A percentile compares a stretch with the other conserved stretches of the same genome.
Conservation (phyloP, 2,113 vertebrate species). For the Raja brachyura region DNA sequence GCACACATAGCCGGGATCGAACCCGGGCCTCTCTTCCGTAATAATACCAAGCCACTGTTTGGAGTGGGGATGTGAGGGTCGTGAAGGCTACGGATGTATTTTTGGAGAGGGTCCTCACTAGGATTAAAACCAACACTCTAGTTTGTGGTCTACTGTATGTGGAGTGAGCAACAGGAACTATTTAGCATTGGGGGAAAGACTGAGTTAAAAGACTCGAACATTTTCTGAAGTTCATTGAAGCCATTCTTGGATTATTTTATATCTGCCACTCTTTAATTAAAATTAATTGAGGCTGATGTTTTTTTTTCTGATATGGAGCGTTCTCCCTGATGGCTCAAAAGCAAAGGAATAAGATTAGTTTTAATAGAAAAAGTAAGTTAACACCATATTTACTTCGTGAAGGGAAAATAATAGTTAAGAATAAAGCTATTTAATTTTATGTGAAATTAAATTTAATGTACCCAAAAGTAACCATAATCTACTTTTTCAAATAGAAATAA, state of each 20-base stretch:
- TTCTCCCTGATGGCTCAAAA: not conserved
- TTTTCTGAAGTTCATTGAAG: conserved; percentile 1
- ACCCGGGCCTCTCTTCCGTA: not conserved
- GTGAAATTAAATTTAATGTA: not conserved
- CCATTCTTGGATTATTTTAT: conserved; percentile 17
- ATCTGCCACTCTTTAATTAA: conserved; percentile 30
- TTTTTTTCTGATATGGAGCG: not conserved
- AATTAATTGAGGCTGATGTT: conserved; percentile 24
- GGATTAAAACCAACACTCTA: not conserved
- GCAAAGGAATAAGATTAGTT: conserved; percentile 11
- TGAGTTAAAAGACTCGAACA: too few relatives aligned
- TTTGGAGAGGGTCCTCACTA: not conserved
- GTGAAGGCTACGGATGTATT: not conserved
- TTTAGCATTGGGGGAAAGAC: not conserved
- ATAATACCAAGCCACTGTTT: not conserved
- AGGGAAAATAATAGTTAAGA: not conserved
- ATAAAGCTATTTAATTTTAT: not conserved
- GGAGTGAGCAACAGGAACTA: not conserved
- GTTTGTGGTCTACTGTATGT: not conserved
- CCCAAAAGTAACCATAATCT: not conserved
- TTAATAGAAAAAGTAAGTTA: not conserved
- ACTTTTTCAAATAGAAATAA: not conserved
- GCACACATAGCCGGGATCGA: too few relatives aligned
- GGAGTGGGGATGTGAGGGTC: too few relatives aligned
- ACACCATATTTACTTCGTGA: not conserved